These are phyloP conservation scores for Amblyteles armatorius DNA, from an alignment of 2,888 invertebrate species.

Conservation along the genomic window DNA sequence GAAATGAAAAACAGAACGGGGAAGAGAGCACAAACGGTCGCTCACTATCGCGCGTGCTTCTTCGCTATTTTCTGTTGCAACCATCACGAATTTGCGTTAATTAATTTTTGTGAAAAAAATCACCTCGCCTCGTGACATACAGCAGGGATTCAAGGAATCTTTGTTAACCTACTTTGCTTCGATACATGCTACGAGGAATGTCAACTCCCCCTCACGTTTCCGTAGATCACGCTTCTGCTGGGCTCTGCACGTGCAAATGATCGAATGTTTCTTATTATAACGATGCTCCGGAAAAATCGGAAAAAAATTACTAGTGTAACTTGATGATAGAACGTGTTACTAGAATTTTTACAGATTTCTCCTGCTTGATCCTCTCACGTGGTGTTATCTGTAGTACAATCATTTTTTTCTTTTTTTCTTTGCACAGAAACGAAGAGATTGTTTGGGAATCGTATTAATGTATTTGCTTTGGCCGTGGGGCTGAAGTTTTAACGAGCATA, in stretches of 20 bases:
- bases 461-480: conserved; percentile 32
- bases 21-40: not conserved
- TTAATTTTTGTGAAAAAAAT: not conserved
- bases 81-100: not conserved
- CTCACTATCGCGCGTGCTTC: not conserved
- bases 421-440: not conserved
- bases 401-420: not conserved
- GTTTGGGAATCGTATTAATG: conserved; percentile 49
- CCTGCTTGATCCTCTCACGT: not conserved
- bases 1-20: not conserved
- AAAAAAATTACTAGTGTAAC: not conserved
- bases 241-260: too few species aligned
- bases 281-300: not conserved
- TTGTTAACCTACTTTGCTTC: not conserved
- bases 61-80: too few species aligned
- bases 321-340: not conserved
- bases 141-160: not conserved
- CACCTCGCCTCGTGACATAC: not conserved
- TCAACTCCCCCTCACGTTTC: too few species aligned
- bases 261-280: not conserved
- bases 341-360: too few species aligned
- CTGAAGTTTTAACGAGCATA: conserved; percentile 52
- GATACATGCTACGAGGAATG: not conserved
- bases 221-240: not conserved
- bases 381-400: too few species aligned